Evolutionary conservation across 2,113 vertebrate genomes (phyloP).

Genomic region (Pollachius pollachius): DNA sequence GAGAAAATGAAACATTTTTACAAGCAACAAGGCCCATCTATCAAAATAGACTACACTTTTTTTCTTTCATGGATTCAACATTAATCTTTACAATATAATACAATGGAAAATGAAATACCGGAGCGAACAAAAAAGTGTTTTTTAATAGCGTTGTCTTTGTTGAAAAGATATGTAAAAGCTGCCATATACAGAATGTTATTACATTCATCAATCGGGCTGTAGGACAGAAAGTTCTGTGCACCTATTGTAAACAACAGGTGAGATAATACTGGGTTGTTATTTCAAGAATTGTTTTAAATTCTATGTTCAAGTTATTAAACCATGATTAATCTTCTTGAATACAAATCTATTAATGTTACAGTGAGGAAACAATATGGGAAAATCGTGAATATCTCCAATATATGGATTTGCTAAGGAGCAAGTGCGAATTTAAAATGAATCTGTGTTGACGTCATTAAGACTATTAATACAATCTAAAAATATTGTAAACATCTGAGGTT

Average conservation of each 20-base stretch:
- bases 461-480: constrained; percentile 50
- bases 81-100: constrained; percentile 59
- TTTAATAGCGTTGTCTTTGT: constrained; percentile 38
- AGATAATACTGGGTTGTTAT: too few relatives aligned
- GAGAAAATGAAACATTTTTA: constrained; percentile 59
- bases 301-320: too few relatives aligned
- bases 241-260: too few relatives aligned
- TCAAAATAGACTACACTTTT: constrained; percentile 43
- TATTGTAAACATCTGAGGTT: constrained; percentile 71
- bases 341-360: too few relatives aligned
- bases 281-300: too few relatives aligned
- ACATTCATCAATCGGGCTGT: constrained; percentile 78
- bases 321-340: too few relatives aligned
- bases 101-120: constrained; percentile 58
- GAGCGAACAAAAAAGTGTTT: constrained; percentile 41
- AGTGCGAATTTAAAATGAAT: constrained; percentile 17
- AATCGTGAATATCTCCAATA: constrained; percentile 5
- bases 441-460: constrained; percentile 31
- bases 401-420: constrained; percentile 26
- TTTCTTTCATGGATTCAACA: constrained; percentile 51
- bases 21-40: constrained; percentile 62
- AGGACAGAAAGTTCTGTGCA: too few relatives aligned
- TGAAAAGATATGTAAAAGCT: constrained; percentile 68
- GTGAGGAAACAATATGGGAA: too few relatives aligned
- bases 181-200: constrained; percentile 73